A percentile compares a stretch with the other conserved stretches of the same genome.
These are phyloP conservation scores for Microplitis mediator DNA, from an alignment of 1,140 invertebrate genomes.

Conservation along the genomic window DNA sequence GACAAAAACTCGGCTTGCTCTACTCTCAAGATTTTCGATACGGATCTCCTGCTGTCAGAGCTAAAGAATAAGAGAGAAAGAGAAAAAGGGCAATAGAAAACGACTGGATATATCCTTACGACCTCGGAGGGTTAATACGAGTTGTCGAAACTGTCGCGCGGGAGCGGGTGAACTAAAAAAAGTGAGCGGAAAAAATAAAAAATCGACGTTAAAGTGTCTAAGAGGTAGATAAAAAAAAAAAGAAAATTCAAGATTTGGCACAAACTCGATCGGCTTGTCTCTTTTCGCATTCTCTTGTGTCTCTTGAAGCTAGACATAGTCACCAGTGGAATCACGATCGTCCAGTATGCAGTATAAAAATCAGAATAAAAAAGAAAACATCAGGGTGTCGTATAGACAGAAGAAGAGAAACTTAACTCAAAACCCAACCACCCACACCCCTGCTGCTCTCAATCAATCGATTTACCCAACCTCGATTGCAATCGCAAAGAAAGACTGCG, in stretches of 20 bases:
- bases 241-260: background rate
- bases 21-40: background rate
- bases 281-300: background rate
- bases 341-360: conserved; percentile 9
- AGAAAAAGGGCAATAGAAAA: background rate
- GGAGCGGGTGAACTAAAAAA: background rate
- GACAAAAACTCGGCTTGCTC: background rate
- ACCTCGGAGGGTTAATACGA: conserved; percentile 6
- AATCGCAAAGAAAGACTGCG: background rate
- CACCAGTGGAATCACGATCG: conserved; percentile 27
- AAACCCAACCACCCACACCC: background rate
- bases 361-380: conserved; percentile 19
- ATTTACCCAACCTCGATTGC: conserved; percentile 2
- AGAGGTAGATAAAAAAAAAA: background rate
- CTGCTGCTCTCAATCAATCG: conserved; percentile 9
- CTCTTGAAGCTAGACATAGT: background rate
- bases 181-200: background rate
- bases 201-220: background rate
- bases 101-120: background rate
- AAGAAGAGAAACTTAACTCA: too few species aligned
- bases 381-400: background rate
- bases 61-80: background rate
- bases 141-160: background rate
- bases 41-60: conserved; percentile 2
- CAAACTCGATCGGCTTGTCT: background rate